These are phyloP conservation scores for Oryzias sinensis DNA, from an alignment of 2,797 vertebrate genomes.

Conservation along the genomic window DNA sequence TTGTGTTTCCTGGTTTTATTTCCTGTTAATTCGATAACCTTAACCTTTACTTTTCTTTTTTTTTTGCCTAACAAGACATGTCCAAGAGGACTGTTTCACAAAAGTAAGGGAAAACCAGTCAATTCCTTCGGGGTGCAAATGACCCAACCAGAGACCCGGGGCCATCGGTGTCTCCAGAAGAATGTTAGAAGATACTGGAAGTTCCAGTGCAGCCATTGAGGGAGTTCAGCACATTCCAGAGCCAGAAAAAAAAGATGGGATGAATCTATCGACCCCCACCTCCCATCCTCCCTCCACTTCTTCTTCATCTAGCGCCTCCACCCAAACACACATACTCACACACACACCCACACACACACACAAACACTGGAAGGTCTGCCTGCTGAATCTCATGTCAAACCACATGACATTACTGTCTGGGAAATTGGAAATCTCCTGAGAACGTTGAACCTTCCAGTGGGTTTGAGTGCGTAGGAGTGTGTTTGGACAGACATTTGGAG, in stretches of 20 bases:
- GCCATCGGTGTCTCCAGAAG: constrained; percentile 10
- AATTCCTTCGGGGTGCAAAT: constrained; percentile 40
- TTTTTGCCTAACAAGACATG: too few species aligned
- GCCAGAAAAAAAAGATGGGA: constrained; percentile 51
- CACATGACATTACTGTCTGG: constrained; percentile 38
- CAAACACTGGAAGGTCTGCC: constrained; percentile 10
- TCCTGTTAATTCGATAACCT: too few species aligned
- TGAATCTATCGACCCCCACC: constrained; percentile 58
- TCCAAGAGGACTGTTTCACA: too few species aligned
- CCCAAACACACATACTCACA: constrained; percentile 24
- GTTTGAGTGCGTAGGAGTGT: background rate
- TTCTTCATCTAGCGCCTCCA: constrained; percentile 28
- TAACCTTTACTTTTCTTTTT: too few species aligned
- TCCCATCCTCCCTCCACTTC: constrained; percentile 31
- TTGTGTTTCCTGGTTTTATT: too few species aligned
- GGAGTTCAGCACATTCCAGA: constrained; percentile 69
- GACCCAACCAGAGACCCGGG: constrained; percentile 25
- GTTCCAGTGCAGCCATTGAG: constrained; percentile 52
- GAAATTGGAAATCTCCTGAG: constrained; percentile 29
- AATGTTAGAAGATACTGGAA: constrained; percentile 52
- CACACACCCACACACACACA: constrained; percentile 10
- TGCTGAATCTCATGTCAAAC: constrained; percentile 41
- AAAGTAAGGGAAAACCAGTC: constrained; percentile 28
- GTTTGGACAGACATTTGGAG: background rate
- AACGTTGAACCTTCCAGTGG: constrained; percentile 12